Evolutionary conservation across 35 echinoderm and acorn worm genomes (phyloP).

Genomic region (Ophioderma brevispina): DNA sequence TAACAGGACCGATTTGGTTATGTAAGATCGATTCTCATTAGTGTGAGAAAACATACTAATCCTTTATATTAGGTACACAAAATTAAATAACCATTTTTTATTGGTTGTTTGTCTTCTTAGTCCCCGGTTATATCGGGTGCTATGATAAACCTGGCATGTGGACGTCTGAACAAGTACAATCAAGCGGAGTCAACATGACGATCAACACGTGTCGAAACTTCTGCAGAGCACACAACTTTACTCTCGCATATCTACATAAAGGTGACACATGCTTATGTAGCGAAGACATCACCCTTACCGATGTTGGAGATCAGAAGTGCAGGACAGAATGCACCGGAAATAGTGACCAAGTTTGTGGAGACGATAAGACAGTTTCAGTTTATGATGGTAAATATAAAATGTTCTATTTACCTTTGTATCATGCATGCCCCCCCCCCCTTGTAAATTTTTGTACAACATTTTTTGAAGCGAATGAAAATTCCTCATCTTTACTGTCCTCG

Average conservation of each 20-base stretch:
- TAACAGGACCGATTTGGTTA: too few species aligned
- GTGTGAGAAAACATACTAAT: too few species aligned
- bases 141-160: neutral
- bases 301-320: neutral
- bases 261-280: neutral
- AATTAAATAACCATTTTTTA: too few species aligned
- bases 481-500: too few species aligned
- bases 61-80: too few species aligned
- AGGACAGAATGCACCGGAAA: neutral
- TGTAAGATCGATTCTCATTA: too few species aligned
- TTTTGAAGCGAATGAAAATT: too few species aligned
- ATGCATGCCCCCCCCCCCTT: too few species aligned
- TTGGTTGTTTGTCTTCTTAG: neutral
- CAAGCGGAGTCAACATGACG: neutral
- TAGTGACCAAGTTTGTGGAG: neutral
- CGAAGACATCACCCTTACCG: neutral
- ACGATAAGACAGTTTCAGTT: neutral
- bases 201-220: neutral
- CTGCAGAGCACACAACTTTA: neutral
- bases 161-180: neutral
- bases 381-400: neutral
- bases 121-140: neutral
- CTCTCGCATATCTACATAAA: neutral
- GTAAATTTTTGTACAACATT: too few species aligned
- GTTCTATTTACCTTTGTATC: too few species aligned